A percentile compares a stretch with the other conserved stretches of the same genome.
Conservation (phyloP, 2,113 vertebrate species). For the Pelvicachromis taeniatus region DNA sequence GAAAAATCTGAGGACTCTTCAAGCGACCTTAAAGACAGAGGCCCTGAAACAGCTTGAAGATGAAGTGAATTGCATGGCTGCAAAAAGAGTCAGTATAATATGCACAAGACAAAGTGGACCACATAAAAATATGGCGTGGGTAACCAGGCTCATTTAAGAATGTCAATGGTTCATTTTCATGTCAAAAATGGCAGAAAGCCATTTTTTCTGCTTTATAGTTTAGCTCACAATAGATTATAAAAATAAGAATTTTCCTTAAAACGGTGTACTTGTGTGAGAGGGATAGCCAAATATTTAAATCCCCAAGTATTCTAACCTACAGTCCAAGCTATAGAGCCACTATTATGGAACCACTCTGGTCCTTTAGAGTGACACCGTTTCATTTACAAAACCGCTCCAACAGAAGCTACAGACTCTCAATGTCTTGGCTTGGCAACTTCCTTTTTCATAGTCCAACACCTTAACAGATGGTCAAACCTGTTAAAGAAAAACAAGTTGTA, state of each 20-base stretch:
- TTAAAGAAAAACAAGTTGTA: slow-evolving; percentile 74
- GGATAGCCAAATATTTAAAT: neutral
- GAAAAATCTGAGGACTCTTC: neutral
- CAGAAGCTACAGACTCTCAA: slow-evolving; percentile 25
- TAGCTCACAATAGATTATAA: neutral
- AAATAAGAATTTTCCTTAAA: neutral
- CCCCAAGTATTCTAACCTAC: neutral
- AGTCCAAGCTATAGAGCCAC: neutral
- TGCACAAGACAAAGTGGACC: neutral
- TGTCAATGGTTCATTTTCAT: neutral
- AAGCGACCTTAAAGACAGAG: neutral
- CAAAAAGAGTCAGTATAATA: neutral
- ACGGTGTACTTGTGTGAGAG: neutral
- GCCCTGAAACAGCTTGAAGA: neutral
- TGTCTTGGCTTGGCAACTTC: slow-evolving; percentile 53
- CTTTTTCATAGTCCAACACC: slow-evolving; percentile 57
- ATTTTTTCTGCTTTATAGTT: neutral
- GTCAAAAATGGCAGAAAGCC: neutral
- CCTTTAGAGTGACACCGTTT: neutral
- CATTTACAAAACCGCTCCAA: neutral
- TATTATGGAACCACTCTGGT: neutral
- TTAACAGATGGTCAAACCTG: slow-evolving; percentile 74
- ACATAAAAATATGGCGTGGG: neutral
- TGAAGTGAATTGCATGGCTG: neutral
- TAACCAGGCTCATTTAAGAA: neutral